Base-by-base conservation (phyloP, 2,113 vertebrate species). In the Pogonocichla stellata region DNA sequence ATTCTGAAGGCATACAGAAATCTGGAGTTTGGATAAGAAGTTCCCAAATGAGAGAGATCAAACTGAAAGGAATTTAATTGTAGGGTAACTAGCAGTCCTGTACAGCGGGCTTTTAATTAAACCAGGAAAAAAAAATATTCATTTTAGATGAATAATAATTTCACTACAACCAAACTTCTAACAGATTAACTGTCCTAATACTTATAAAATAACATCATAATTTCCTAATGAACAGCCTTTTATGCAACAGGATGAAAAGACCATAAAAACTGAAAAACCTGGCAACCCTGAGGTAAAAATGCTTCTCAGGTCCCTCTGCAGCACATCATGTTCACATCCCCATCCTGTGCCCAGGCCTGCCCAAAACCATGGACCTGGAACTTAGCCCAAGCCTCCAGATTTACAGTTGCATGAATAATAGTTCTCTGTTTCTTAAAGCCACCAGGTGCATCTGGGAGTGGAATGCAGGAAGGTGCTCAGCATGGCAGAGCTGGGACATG, bases 361-460 rank as follows among this genome's bases (percentile, higher is more conserved):
- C 23, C 36, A 22, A 38, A 20, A 33, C 24, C 6, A 0, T 1
- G 31, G 20, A 34, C 34, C 51, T 11, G 17, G 53, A 51, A 2
- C 13, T 74, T 14, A 23, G 6, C 4, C 8, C 47, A 18, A 57
- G 19, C 22, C 42, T 62, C n/a, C 31, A 80, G 48, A 34, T 23
- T 19, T 56, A 24, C 7, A 19, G 17, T 3, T 36, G 20, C n/a
- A 57, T 25, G 62, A 70, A 53, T 10, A 47, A 36, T 1, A 43
- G 12, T 6, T 69, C 28, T 51, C 6, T 19, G 0, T 36, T 73
- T 74, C 24, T 19, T 40, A 23, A 56, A 75, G 33, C 14, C 2
- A 2, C 7, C n/a, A 16, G 0, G 3, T 8, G 24, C 11, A 4
- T 5, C 5, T 51, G 34, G 31, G 42, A 62, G 18, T 1, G 4